phyloP scores from a whole-genome alignment of 2,797 vertebrate species.

The Anguilla anguilla region DNA sequence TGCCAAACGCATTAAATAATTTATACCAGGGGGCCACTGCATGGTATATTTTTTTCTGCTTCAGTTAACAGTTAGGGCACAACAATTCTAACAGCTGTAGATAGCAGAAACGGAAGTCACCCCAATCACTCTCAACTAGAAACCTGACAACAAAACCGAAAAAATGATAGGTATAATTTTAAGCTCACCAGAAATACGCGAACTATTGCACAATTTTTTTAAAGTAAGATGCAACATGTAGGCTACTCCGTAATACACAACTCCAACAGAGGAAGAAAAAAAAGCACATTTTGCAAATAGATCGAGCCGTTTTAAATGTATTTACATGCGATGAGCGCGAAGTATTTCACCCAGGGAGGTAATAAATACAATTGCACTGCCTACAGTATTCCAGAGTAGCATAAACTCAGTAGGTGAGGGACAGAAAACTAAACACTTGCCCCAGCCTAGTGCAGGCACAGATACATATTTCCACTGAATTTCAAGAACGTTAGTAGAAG shows the following conservation, averaged over 20 bases:
- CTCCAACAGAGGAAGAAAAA: not conserved
- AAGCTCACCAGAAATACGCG: not conserved
- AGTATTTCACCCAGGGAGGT: not conserved
- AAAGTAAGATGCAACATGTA: not conserved
- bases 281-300: not conserved
- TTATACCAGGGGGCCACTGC: not conserved
- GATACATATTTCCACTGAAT: not conserved
- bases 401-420: not conserved
- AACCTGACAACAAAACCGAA: not conserved
- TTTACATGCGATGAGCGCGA: not conserved
- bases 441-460: not conserved
- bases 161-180: not conserved
- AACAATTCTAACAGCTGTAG: not conserved
- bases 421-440: not conserved
- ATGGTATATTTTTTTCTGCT: constrained; percentile 6
- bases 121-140: not conserved
- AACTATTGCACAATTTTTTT: not conserved
- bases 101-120: not conserved
- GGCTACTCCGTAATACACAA: not conserved
- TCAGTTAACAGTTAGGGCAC: constrained; percentile 14
- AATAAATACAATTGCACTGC: not conserved
- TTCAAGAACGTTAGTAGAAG: not conserved
- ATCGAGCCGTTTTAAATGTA: not conserved
- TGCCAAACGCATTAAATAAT: constrained; percentile 6
- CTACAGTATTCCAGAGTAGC: not conserved